phyloP scores from a whole-genome alignment of 1,140 invertebrate genomes.

The Formica exsecta region DNA sequence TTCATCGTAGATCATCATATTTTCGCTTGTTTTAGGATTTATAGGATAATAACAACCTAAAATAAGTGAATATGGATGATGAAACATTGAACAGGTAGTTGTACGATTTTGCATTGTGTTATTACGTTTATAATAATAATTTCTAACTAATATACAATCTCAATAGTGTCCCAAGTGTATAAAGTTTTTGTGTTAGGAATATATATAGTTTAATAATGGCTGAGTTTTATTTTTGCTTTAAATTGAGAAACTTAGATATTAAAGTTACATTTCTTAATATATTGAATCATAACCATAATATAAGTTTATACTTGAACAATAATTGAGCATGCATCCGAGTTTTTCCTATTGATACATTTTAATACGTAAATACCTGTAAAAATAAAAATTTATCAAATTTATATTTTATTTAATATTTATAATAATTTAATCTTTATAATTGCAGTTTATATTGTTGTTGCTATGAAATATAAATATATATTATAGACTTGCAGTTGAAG shows the following conservation, averaged over 20 bases:
- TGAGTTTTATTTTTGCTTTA: neutral
- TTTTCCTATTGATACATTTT: neutral
- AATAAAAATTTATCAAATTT: neutral
- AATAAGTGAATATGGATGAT: conserved; percentile 24
- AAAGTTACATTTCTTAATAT: neutral
- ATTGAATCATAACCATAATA: neutral
- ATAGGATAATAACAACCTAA: neutral
- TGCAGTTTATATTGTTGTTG: neutral
- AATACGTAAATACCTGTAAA: too few species aligned
- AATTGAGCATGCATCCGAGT: neutral
- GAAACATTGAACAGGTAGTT: conserved; percentile 55
- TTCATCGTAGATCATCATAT: neutral
- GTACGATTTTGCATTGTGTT: neutral
- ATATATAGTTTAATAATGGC: neutral
- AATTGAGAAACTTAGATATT: neutral
- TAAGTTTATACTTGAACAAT: neutral
- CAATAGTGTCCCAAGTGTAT: neutral
- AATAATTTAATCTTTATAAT: neutral
- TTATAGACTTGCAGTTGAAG: conserved; percentile 88
- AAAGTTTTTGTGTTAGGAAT: neutral
- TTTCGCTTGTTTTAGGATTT: neutral
- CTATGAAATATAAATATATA: conserved; percentile 4
- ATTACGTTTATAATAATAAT: neutral
- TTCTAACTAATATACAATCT: neutral
- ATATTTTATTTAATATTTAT: too few species aligned